Evolutionary conservation across 1,140 invertebrate genomes (phyloP).

Genomic region (Bombus confusus): DNA sequence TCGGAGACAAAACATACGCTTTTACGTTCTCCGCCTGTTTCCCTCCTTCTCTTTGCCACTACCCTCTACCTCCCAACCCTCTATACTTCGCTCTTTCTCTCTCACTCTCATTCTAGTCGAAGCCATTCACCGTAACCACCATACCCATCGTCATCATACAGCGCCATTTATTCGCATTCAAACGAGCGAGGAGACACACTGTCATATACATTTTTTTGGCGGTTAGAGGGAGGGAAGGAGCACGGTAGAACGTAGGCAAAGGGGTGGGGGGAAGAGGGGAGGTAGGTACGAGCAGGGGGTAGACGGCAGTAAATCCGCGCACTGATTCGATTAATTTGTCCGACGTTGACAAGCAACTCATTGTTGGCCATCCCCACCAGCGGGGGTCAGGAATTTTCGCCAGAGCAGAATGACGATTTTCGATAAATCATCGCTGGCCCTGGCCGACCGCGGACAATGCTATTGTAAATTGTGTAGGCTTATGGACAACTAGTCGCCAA

Average conservation of each 20-base stretch:
- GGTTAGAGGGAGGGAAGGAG: background rate
- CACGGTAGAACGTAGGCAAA: background rate
- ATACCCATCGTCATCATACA: constrained; percentile 50
- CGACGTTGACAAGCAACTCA: constrained; percentile 50
- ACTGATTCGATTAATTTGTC: constrained; percentile 67
- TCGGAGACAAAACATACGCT: constrained; percentile 71
- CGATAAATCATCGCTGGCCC: constrained; percentile 58
- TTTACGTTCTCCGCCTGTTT: constrained; percentile 49
- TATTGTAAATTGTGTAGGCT: constrained; percentile 54
- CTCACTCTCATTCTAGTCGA: background rate
- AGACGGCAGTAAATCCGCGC: constrained; percentile 62
- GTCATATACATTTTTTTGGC: constrained; percentile 43
- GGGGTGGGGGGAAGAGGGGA: no score
- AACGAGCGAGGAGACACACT: constrained; percentile 60
- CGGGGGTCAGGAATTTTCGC: constrained; percentile 47
- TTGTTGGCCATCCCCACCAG: constrained; percentile 30
- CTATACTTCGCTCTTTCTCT: background rate
- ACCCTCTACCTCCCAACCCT: background rate
- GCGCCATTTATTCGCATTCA: constrained; percentile 61
- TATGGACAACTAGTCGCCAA: constrained; percentile 55
- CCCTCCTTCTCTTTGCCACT: constrained; percentile 7
- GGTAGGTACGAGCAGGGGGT: background rate
- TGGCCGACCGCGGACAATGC: constrained; percentile 13
- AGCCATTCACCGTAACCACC: constrained; percentile 44
- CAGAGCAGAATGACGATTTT: constrained; percentile 58